phyloP scores from a whole-genome alignment of 1,140 invertebrate species.

The Neotoxoptera formosana region DNA sequence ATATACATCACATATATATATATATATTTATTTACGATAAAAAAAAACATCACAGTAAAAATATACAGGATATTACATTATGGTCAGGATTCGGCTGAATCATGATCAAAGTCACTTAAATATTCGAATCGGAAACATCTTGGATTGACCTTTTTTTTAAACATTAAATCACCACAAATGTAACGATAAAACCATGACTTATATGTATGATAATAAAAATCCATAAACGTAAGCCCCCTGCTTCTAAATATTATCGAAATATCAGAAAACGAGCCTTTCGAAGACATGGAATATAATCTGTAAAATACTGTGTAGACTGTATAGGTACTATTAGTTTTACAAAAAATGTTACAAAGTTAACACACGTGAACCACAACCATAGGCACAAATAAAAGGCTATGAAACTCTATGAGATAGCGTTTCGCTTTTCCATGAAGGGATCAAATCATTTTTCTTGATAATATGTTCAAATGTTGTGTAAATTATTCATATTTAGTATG shows the following conservation, averaged over 20 bases:
- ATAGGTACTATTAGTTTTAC: neutral
- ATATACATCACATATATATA: neutral
- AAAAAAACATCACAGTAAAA: slow-evolving; percentile 6
- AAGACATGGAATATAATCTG: neutral
- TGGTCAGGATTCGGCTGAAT: slow-evolving; percentile 28
- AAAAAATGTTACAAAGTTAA: neutral
- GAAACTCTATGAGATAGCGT: no score
- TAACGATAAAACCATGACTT: slow-evolving; percentile 15
- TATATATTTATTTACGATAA: neutral
- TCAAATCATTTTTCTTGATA: no score
- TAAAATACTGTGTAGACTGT: neutral
- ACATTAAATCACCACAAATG: neutral
- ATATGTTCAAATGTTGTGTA: no score
- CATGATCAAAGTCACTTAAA: slow-evolving; percentile 32
- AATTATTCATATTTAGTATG: neutral
- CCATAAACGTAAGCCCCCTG: neutral
- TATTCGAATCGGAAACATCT: slow-evolving; percentile 34
- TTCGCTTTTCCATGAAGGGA: no score
- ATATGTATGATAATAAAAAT: neutral
- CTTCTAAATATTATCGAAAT: neutral
- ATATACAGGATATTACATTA: slow-evolving; percentile 27
- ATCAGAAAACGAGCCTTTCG: neutral
- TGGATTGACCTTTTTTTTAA: slow-evolving; percentile 18
- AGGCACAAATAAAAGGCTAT: no score
- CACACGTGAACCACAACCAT: no score